Base-by-base conservation (phyloP, 2,113 vertebrate genomes). In the Oenanthe oenanthe region DNA sequence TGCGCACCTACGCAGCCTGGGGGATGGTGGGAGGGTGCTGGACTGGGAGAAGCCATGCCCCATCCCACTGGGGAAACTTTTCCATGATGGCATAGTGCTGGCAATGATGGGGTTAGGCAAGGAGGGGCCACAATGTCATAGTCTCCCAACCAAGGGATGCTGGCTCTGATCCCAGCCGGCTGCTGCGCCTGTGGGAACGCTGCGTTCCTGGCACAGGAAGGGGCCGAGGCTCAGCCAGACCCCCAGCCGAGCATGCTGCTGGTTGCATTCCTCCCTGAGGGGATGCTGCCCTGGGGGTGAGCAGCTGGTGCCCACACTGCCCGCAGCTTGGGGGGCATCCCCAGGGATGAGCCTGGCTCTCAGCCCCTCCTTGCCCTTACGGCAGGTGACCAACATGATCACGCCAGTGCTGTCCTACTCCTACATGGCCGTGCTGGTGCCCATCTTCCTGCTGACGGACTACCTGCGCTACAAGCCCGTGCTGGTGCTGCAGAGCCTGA, bases 371-470 rank as follows among this genome's bases (percentile, higher is more conserved):
- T 72, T n/a, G 34, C 36, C 9, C 1, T 0, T 42, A 6, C 5
- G 62, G 2, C 97, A 99, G 99, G 98, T 99, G 83, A 99, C 99
- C 89, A 99, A 99, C 11, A 96, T 98, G 98, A 99, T 99, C 96
- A 99, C 70, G 0, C 99, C 99, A 0, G 98, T 99, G 88, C 95
- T 99, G 94, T 98, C 98, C 2, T 99, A 99, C 97, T 99, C 99
- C 5, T 99, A 99, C 98, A 98, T 99, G 99, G 98, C 66, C 0
- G 97, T 99, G 88, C 98, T 99, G 97, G 98, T 99, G 63, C 99
- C 99, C 2, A 40, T 98, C 84, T 99, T 99, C 97, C 97, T 99
- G 94, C 97, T 99, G 94, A 99, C 99, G 0, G 99, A 99, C 96
- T 98, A 98, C 56, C 95, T 99, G 91, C 92, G 99, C 73, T 99